These are phyloP conservation scores for Sebastes matsubarae DNA, from an alignment of 2,797 vertebrate genomes.

Conservation along the genomic window DNA sequence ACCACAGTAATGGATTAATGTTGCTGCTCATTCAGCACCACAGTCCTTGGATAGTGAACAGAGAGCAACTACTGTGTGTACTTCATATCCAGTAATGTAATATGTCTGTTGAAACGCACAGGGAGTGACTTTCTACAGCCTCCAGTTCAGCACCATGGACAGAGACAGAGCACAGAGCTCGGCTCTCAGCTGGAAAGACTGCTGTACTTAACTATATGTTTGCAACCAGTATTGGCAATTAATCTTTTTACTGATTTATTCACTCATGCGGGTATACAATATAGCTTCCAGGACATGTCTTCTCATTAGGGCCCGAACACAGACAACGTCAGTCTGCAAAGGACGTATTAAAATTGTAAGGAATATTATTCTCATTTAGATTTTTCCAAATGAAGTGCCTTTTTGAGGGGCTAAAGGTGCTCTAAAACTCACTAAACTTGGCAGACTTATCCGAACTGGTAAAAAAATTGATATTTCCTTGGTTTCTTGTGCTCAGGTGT, in stretches of 20 bases:
- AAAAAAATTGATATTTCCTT: fast-evolving
- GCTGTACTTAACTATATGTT: background rate
- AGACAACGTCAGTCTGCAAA: fast-evolving
- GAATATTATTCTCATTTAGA: no score
- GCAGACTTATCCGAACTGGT: no score
- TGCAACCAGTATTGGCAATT: background rate
- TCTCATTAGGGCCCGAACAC: background rate
- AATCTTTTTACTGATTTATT: background rate
- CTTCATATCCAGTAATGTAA: background rate
- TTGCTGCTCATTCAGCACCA: constrained; percentile 11
- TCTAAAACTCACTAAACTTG: no score
- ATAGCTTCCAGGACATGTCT: background rate
- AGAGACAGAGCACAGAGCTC: background rate
- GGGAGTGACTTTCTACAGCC: background rate
- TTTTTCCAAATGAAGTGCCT: no score
- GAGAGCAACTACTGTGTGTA: background rate
- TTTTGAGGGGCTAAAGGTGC: no score
- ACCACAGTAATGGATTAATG: constrained; percentile 10
- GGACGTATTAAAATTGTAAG: no score
- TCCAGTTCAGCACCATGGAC: constrained; percentile 25
- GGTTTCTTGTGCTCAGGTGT: no score
- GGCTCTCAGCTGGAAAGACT: background rate
- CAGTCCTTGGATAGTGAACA: constrained; percentile 24
- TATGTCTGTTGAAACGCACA: background rate
- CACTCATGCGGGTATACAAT: background rate